Percentiles rank a stretch among this genome's conserved stretches.
Evolutionary conservation across 2,797 vertebrate species (phyloP).

Genomic region (Rhinogobio ventralis): DNA sequence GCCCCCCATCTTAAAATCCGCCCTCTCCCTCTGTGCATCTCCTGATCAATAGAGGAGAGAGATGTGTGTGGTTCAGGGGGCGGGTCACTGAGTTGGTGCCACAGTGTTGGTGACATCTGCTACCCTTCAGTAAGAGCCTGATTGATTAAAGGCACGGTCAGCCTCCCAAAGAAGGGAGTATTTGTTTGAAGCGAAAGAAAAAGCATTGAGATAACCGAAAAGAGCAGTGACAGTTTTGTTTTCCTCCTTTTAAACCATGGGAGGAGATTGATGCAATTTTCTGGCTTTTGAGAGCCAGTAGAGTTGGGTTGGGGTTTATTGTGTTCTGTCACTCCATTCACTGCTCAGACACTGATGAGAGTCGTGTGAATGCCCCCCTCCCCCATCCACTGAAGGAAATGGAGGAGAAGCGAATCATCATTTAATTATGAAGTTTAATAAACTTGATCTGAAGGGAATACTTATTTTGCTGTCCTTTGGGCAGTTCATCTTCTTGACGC

Average conservation of each 20-base stretch:
- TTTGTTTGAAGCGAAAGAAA: conserved; percentile 52
- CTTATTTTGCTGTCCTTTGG: conserved; percentile 61
- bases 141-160: conserved; percentile 73
- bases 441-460: conserved; percentile 59
- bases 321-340: conserved; percentile 64
- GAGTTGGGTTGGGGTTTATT: conserved; percentile 55
- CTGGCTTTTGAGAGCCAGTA: conserved; percentile 36
- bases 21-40: conserved; percentile 46
- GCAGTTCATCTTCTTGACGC: conserved; percentile 59
- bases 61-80: conserved; percentile 51
- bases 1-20: conserved; percentile 59
- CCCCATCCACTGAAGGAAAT: conserved; percentile 57
- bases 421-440: conserved; percentile 70
- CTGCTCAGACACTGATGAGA: conserved; percentile 49
- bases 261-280: conserved; percentile 56
- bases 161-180: conserved; percentile 61
- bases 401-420: conserved; percentile 67
- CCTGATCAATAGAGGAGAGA: conserved; percentile 55
- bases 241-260: conserved; percentile 65
- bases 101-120: conserved; percentile 81
- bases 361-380: conserved; percentile 23
- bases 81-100: conserved; percentile 48
- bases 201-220: conserved; percentile 58
- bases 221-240: conserved; percentile 65
- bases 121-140: conserved; percentile 77